Base-by-base conservation (phyloP, 1,140 invertebrate genomes). In the Scaptomyza montana region DNA sequence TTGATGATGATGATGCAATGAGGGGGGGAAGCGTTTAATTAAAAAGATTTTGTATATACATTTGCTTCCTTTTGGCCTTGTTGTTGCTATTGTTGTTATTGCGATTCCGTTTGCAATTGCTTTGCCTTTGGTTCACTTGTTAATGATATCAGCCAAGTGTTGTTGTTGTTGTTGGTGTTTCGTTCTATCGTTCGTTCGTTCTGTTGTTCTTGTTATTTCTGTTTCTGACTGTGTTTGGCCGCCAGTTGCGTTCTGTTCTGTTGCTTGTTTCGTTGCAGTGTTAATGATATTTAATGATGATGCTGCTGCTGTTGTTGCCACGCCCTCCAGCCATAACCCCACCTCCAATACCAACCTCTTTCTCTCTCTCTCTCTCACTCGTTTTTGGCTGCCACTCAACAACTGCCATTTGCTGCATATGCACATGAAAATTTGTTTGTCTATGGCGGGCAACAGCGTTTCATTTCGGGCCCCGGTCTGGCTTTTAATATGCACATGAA, bases 41-140 rank as follows among this genome's bases (percentile, higher is more conserved):
- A 87, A 87, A 87, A 87, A 87, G 84, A 87, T 87, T 87, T 87
- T 87, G 84, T 82, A 87, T 89, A 89, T 84, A 89, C 82, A 87
- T 87, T 82, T 87, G 78, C 82, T 87, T 82, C 82, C 81, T 81
- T 70, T 79, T 67, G 67, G 47, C 21, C 13, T 61, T 61, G 47
- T 49, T 68, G 70, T 64, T 61, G 61, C 13, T 57, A 57, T 65
- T 21, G 43, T 30, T 59, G 71, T 80, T 86, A 80, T 85, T 86
- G 67, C 81, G 74, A 85, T 78, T 87, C 82, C 82, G 82, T 87
- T 86, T 87, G 81, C 82, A 82, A 81, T 82, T 86, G 75, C 75
- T 72, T 70, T 87, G 82, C 66, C 78, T 69, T 67, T 50, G 74
- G 61, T 51, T 64, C 65, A 70, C 75, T 87, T 86, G 82, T 86